Conservation (phyloP, 2,888 invertebrate genomes). For the Lycophotia porphyrea region DNA sequence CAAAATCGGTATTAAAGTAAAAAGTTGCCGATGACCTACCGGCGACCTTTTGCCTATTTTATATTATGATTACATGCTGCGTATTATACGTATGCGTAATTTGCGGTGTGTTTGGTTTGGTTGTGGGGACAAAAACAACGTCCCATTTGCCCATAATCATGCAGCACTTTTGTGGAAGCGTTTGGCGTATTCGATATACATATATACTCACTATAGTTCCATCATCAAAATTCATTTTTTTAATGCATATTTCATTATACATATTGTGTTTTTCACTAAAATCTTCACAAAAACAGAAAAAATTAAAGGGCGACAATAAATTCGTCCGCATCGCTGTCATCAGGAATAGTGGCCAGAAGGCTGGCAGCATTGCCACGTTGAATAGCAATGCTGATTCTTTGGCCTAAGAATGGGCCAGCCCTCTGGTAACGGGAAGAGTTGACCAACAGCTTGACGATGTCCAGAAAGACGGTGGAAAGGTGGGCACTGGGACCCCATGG, state of each 20-base stretch:
- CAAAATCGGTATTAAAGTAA: constrained; percentile 39
- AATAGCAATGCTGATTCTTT: not conserved
- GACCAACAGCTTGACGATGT: not conserved
- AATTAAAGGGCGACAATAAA: not conserved
- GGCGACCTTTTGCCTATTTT: constrained; percentile 4
- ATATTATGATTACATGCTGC: constrained; percentile 12
- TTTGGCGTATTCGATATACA: not conserved
- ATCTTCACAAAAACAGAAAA: not conserved
- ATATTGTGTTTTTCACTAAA: not conserved
- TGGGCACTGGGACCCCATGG: not conserved
- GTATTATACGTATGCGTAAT: too few species aligned
- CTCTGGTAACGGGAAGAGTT: not conserved
- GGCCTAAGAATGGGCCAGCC: not conserved
- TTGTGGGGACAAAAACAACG: not conserved
- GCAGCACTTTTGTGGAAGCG: not conserved
- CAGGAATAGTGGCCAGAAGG: not conserved
- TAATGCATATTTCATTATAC: not conserved
- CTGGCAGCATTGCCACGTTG: too few species aligned
- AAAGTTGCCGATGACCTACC: constrained; percentile 1
- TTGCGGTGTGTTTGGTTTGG: not conserved
- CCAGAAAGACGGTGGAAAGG: not conserved
- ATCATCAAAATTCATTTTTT: too few species aligned
- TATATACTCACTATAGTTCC: too few species aligned
- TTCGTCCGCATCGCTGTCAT: not conserved
- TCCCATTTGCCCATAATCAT: too few species aligned